Evolutionary conservation across 1,140 invertebrate genomes (phyloP), one percentile per base, ranked within the genome.

Genomic region (Colletes gigas): DNA sequence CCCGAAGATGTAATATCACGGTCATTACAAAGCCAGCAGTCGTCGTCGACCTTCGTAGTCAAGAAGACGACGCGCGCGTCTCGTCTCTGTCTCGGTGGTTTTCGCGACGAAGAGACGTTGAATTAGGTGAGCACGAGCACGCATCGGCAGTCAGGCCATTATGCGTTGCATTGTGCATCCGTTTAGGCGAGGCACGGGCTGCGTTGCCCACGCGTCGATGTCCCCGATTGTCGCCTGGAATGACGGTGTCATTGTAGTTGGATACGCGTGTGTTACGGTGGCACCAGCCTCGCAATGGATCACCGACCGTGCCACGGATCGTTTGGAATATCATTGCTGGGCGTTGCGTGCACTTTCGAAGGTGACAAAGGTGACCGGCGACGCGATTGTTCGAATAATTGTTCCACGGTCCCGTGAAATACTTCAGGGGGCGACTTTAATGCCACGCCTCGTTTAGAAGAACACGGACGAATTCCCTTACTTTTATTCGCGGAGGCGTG

Each of bases 201-300:
- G 82, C 84, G 81, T 91, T 88, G 89, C 91, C 91, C 90, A 92
- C 91, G 90, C 89, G 84, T 78, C 82, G 50, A 50, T 3, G 85
- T 85, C 69, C 73, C 68, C 52, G 76, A 85, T 86, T 85, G 81
- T 86, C 85, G 59, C 44, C 59, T 72, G 83, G 84, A 85, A 85
- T 86, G 85, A 86, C 76, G 55, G 71, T 60, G 19, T 79, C 66
- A 86, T 86, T 87, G 85, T 87, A 75, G 62, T 81, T 60, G 47
- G 60, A 82, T 17, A 67, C n/a, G 66, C 44, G 60, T 78, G 81
- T 74, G 70, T 86, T 54, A 86, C 80, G 19, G 86, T 87, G 84
- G 75, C 62, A 78, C 82, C 87, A 90, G 85, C 87, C 88, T 91
- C 86, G 90, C 82, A 88, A 89, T 87, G 86, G 88, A 90, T 91